Percentiles rank a stretch among this genome's conserved stretches.
Conservation (phyloP, 2,113 vertebrate species). For the Leuciscus idus region DNA sequence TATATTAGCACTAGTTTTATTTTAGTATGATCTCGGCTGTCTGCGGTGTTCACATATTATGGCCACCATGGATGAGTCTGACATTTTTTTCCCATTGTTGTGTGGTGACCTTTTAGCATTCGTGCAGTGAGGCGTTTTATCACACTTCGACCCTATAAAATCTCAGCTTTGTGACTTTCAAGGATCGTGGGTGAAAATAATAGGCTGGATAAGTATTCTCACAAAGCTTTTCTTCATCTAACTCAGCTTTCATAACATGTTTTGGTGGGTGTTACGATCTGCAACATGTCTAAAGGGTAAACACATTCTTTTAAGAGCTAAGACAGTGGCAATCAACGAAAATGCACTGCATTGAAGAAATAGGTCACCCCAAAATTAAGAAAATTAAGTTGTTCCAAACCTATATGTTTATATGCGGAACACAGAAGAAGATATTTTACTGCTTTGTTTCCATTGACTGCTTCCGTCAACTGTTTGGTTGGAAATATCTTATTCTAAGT, state of each 20-base stretch:
- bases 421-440: too few species aligned
- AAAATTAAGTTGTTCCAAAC: too few species aligned
- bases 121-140: conserved; percentile 8
- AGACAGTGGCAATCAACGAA: neutral
- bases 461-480: too few species aligned
- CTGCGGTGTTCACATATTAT: neutral
- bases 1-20: conserved; percentile 15
- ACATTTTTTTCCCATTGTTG: neutral
- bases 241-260: neutral
- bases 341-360: neutral
- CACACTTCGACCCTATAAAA: neutral
- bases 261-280: neutral
- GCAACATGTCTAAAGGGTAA: neutral
- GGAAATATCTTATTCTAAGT: too few species aligned
- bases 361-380: too few species aligned
- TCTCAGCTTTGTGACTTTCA: conserved; percentile 4
- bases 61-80: conserved; percentile 5
- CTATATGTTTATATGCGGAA: too few species aligned
- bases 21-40: neutral
- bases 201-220: neutral
- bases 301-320: neutral
- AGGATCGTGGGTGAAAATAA: neutral
- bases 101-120: conserved; percentile 3
- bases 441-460: too few species aligned
- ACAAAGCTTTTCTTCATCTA: conserved; percentile 3